Evolutionary conservation across 1,140 invertebrate species (phyloP), one percentile per base, ranked within the genome.

Genomic region (Ctenoplectra terminalis): DNA sequence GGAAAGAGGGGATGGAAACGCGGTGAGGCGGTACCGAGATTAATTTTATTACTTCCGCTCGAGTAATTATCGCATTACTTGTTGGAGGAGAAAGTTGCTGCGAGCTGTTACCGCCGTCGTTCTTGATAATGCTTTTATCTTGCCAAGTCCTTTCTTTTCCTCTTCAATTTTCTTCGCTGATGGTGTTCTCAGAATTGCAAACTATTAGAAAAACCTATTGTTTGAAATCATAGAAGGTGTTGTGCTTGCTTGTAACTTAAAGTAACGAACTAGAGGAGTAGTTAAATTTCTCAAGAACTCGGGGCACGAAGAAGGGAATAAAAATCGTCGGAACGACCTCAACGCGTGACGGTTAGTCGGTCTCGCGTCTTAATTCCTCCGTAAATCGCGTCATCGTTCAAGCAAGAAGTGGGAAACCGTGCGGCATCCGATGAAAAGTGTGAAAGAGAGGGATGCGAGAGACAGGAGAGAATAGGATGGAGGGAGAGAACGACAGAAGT

Each of bases 61-160:
- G 84, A 89, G 88, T 89, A 89, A 90, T 90, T 90, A 90, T 90
- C 87, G 86, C 89, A 89, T 90, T 89, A 90, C 86, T 89, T 87
- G 61, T 26, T 56, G 64, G 26, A n/a, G 52, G 72, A 81, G 79
- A 81, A 81, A 81, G 79, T 81, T 81, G 72, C 78, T 52, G 56
- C 52, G 76, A 61, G 67, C 43, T 52, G 67, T 71, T 29, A 60
- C n/a, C 40, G 50, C 6, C 48, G 17, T 56, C n/a, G 0, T 56
- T 56, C 26, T 66, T 34, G 11, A 37, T 60, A 70, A 78, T 37
- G 46, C 60, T 17, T 43, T 66, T 66, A 66, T 29, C 17, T 29
- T 13, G 23, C 17, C 15, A 6, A 7, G 34, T 9, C 20, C 26
- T 34, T 54, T 66, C 48, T 43, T 67, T n/a, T 11, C 3, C 7